Base-by-base conservation (phyloP, 2,797 vertebrate species). In the Leuciscus waleckii region DNA sequence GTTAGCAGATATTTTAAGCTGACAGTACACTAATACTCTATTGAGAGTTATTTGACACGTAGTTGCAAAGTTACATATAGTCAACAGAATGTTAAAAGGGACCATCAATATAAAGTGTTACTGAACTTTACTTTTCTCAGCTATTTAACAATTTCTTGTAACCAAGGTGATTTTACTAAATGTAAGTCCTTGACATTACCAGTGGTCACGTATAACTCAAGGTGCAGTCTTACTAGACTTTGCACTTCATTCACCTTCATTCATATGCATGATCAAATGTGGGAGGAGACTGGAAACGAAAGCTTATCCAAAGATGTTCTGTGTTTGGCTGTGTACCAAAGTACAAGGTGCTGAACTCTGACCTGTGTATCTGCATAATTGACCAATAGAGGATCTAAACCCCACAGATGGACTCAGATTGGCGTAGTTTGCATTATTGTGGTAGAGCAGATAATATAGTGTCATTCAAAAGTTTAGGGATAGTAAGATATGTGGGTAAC, bases 211-310 rank as follows among this genome's bases (percentile, higher is more conserved):
- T 5, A 75, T 75, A 8, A 13, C 29, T 74, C 43, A 74, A 32
- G 43, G 16, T 32, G 26, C 17, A 26, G 9, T 32, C 46, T 49
- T 46, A 51, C 26, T 49, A 29, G 26, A 46, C 14, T 73, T 9
- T 73, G 69, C 11, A 1, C n/a, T 71, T 71, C 41, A 32, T 19
- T 74, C 71, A 74, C n/a, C 41, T 73, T 73, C 7, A 73, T 73
- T 73, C 14, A 73, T 46, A 29, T 46, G n/a, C n/a, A 73, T 73
- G 23, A 10, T n/a, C 41, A 46, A 73, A 73, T 26, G n/a, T 73
- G 41, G n/a, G 5, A 29, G n/a, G n/a, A 49, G 41, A 73, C 3
- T 10, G n/a, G n/a, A 73, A 73, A 29, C 2, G 1, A 49, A 73
- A 29, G 23, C n/a, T 5, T 65, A 17, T 14, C 5, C 63, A 10